Evolutionary conservation across 1,140 invertebrate genomes (phyloP), one percentile per base, ranked within the genome.

Genomic region (Tribolium madens): DNA sequence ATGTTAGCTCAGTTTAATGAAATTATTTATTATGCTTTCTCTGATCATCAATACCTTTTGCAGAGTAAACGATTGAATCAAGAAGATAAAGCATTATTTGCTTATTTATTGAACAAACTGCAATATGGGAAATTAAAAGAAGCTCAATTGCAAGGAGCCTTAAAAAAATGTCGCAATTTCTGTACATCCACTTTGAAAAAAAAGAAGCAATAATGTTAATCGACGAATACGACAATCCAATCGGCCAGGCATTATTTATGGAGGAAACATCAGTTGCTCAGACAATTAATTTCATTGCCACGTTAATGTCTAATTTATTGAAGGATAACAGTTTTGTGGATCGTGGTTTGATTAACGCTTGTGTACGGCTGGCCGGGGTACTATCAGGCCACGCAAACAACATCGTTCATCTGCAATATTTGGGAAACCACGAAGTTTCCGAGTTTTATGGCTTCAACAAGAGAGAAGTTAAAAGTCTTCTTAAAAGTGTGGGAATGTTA

Each of bases 121-220:
- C 3, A 12, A 52, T 52, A 52, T 52, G 48, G 48, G 13, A 52
- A 52, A 52, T 52, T 52, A 52, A 52, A 52, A 5, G 48, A 52
- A 52, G 48, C 13, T 52, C 0, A 52, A 52, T 52, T 52, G 48
- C 48, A 52, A 52, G 48, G 48, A 52, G 48, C 48, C 48, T 2
- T 14, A 52, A 52, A 52, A 52, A 52, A 52, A 3, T 52, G 13
- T 52, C 48, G 48, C 48, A 52, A 52, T 52, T 52, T 2, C 12
- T 52, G 48, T 52, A 52, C 48, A 52, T 52, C 48, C 48, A 52
- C 48, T 52, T 52, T 52, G 12, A 52, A 52, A 52, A 52, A 3
- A 52, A 52, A 52, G 3, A 52, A 52, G 48, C 12, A 52, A 52
- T 52, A 52, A 52, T 52, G 13, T 52, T 52, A n/a, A 52, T 52